Evolutionary conservation across 1,140 invertebrate species (phyloP).

Genomic region (Lithobius niger): DNA sequence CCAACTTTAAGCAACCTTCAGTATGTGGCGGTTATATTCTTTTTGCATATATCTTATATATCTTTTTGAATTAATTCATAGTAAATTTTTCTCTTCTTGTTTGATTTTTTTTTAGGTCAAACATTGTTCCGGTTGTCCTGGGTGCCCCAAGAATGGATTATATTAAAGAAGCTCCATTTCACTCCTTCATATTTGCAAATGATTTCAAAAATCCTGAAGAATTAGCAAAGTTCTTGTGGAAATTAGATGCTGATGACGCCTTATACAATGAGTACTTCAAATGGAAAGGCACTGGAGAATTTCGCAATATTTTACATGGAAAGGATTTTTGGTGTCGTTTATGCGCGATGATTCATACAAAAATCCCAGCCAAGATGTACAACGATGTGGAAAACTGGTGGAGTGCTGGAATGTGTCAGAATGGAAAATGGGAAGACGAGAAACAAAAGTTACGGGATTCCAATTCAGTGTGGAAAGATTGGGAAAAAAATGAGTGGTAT

Average conservation of each 20-base stretch:
- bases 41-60: too few species aligned
- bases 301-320: conserved; percentile 40
- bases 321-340: conserved; percentile 90
- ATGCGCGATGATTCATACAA: conserved; percentile 72
- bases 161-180: conserved; percentile 63
- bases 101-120: conserved; percentile 46
- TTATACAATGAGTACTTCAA: conserved; percentile 86
- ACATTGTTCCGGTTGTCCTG: conserved; percentile 87
- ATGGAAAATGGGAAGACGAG: too few species aligned
- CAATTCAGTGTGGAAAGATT: too few species aligned
- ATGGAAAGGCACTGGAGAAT: conserved; percentile 63
- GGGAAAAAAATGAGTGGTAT: too few species aligned
- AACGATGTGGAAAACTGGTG: neutral
- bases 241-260: conserved; percentile 67
- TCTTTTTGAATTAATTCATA: too few species aligned
- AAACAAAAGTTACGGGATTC: too few species aligned
- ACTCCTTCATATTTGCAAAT: conserved; percentile 84
- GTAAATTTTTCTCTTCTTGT: conserved; percentile 6
- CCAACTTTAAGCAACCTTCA: too few species aligned
- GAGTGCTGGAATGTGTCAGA: too few species aligned
- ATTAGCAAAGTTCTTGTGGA: conserved; percentile 68
- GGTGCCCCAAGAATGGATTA: conserved; percentile 84
- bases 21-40: too few species aligned
- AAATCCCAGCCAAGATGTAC: conserved; percentile 25
- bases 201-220: conserved; percentile 75